Conservation (phyloP, 1,140 invertebrate genomes). For the Eulimnadia texana region DNA sequence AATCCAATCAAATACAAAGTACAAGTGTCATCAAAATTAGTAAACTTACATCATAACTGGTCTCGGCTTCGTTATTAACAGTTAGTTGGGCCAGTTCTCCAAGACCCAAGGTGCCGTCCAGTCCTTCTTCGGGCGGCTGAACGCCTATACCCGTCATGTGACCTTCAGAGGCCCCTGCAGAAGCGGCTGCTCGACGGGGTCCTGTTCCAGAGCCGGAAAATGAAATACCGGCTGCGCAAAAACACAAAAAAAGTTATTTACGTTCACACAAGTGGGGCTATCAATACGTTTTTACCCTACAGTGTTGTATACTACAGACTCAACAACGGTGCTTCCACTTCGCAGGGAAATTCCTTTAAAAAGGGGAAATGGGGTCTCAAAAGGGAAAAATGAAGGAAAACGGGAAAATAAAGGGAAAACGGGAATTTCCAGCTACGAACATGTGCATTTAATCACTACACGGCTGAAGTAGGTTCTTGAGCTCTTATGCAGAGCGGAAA, state of each 20-base stretch:
- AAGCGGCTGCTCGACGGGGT: not conserved
- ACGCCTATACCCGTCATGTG: slow-evolving; percentile 6
- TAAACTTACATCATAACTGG: slow-evolving; percentile 64
- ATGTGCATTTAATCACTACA: too few species aligned
- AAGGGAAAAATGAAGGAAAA: too few species aligned
- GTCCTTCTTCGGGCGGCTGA: slow-evolving; percentile 42
- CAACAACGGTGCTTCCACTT: too few species aligned
- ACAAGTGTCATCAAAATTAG: not conserved
- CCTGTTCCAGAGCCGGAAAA: slow-evolving; percentile 16
- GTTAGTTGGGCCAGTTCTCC: slow-evolving; percentile 92
- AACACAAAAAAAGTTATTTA: not conserved
- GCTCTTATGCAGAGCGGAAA: too few species aligned
- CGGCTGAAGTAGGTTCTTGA: too few species aligned
- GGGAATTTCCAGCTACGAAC: too few species aligned
- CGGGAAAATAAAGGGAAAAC: too few species aligned
- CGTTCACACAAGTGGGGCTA: too few species aligned
- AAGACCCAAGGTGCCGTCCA: slow-evolving; percentile 69
- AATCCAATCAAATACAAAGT: not conserved
- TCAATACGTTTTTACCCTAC: too few species aligned
- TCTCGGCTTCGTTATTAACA: slow-evolving; percentile 90
- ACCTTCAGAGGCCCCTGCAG: slow-evolving; percentile 3
- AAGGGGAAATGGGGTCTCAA: too few species aligned
- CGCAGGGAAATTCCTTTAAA: too few species aligned
- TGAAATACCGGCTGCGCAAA: slow-evolving; percentile 15
- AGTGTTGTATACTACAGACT: too few species aligned